phyloP scores from a whole-genome alignment of 2,888 invertebrate genomes.

The Fissipunctia ypsillon region DNA sequence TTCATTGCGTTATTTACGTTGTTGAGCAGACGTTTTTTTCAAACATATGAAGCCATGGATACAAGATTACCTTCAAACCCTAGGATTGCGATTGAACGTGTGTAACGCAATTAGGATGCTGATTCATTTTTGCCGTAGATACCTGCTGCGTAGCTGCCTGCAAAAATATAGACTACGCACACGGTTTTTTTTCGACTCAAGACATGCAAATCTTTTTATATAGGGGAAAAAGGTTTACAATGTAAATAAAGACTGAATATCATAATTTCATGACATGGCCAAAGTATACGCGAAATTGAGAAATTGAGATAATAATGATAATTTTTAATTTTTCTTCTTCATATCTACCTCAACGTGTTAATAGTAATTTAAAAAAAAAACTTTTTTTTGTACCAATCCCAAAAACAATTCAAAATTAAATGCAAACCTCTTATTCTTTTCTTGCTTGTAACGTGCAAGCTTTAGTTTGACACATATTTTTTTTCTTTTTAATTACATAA shows the following conservation, averaged over 20 bases:
- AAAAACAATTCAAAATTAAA: constrained; percentile 1
- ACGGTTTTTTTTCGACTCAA: constrained; percentile 32
- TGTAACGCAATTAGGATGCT: not conserved
- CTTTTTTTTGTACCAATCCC: too few species aligned
- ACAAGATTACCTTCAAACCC: not conserved
- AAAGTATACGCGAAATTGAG: constrained; percentile 58
- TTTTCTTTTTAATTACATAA: not conserved
- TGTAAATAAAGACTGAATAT: constrained; percentile 67
- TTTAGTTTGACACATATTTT: not conserved
- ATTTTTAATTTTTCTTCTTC: constrained; percentile 30
- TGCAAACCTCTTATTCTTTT: too few species aligned
- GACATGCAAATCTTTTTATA: constrained; percentile 22
- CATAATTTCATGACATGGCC: constrained; percentile 63
- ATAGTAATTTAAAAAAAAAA: not conserved
- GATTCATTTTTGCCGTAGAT: not conserved
- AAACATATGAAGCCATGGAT: not conserved
- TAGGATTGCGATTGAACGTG: not conserved
- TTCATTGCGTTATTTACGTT: too few species aligned
- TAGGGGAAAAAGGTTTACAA: constrained; percentile 53
- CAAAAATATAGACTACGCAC: constrained; percentile 16
- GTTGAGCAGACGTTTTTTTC: not conserved
- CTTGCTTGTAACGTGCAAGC: not conserved
- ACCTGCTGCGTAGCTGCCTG: not conserved
- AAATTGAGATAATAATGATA: constrained; percentile 27
- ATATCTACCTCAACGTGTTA: constrained; percentile 38